These are phyloP conservation scores for Nematolebias whitei DNA, from an alignment of 2,113 vertebrate species.

Conservation along the genomic window DNA sequence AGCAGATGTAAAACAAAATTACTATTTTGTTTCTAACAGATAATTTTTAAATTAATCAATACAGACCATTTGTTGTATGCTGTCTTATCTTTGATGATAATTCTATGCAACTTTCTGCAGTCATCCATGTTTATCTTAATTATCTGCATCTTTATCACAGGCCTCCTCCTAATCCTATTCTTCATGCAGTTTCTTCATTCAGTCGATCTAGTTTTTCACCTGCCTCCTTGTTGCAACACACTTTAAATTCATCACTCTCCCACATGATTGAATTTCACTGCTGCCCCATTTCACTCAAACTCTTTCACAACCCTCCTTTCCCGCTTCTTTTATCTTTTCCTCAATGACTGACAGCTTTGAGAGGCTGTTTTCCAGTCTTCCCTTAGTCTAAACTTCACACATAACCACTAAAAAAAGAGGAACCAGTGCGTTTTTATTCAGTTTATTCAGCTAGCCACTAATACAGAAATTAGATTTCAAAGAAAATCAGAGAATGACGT, in stretches of 20 bases:
- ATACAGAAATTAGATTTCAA: constrained; percentile 2
- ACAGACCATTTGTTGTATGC: too few species aligned
- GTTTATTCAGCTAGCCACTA: constrained; percentile 7
- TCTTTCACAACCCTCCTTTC: constrained; percentile 5
- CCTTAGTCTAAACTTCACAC: constrained; percentile 7
- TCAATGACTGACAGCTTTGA: constrained; percentile 27
- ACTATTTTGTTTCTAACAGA: too few species aligned
- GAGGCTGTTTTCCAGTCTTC: constrained; percentile 19
- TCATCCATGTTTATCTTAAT: background rate
- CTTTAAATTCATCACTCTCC: constrained; percentile 35
- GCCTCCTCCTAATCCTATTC: background rate
- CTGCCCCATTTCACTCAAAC: constrained; percentile 29
- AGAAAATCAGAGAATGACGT: constrained; percentile 2
- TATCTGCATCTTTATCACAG: background rate
- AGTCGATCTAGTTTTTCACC: constrained; percentile 21
- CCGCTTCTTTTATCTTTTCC: constrained; percentile 38
- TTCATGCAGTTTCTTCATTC: constrained; percentile 16
- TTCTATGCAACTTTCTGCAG: background rate
- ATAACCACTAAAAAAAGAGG: constrained; percentile 11
- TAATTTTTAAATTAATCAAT: too few species aligned
- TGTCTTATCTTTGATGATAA: too few species aligned
- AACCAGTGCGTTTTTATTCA: constrained; percentile 2
- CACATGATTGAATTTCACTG: constrained; percentile 40
- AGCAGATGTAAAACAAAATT: too few species aligned
- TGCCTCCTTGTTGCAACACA: constrained; percentile 26